These are phyloP conservation scores for Aricia artaxerxes DNA, from an alignment of 2,888 invertebrate genomes.

Conservation along the genomic window DNA sequence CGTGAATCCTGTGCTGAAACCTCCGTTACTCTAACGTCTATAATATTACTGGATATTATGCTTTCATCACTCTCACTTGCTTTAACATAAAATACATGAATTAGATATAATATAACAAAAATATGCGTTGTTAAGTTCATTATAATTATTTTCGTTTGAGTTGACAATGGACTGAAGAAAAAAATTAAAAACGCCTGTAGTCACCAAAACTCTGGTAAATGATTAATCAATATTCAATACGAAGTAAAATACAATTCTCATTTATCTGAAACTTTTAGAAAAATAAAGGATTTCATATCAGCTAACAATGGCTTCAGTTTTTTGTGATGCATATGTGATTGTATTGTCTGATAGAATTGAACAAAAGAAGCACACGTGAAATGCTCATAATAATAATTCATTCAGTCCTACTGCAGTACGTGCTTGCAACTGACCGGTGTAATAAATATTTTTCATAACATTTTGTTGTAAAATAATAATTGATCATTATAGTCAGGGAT, in stretches of 20 bases:
- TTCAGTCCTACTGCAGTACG: too few species aligned
- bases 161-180: too few species aligned
- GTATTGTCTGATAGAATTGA: not conserved
- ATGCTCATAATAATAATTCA: too few species aligned
- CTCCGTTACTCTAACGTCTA: not conserved
- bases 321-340: not conserved
- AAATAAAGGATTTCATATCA: not conserved
- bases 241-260: not conserved
- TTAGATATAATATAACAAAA: not conserved
- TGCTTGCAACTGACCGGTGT: too few species aligned
- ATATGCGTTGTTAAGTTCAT: not conserved
- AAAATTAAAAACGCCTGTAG: too few species aligned
- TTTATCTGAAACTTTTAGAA: not conserved
- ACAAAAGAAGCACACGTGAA: not conserved
- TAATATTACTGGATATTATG: not conserved
- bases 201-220: not conserved
- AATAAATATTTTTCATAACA: too few species aligned
- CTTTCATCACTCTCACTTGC: not conserved
- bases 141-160: not conserved
- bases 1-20: not conserved
- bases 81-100: not conserved
- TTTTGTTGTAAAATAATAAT: too few species aligned
- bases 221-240: not conserved
- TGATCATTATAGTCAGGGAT: too few species aligned
- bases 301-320: conserved; percentile 9